Percentiles rank a stretch among this genome's conserved stretches.
Evolutionary conservation across 2,113 vertebrate species (phyloP).

Genomic region (Euleptes europaea): DNA sequence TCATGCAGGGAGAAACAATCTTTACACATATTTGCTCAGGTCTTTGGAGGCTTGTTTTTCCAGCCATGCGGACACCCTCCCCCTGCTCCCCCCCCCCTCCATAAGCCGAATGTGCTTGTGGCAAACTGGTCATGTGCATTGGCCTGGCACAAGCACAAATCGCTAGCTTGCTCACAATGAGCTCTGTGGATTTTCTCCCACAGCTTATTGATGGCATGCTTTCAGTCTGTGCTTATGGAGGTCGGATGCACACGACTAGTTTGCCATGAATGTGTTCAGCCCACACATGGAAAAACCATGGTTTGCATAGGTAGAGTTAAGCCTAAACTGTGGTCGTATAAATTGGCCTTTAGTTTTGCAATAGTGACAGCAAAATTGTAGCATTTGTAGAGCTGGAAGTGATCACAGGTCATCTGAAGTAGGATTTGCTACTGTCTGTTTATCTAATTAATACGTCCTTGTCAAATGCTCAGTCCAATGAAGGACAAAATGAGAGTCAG

Average conservation of each 20-base stretch:
- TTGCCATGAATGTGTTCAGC: conserved; percentile 6
- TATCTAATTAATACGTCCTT: not conserved
- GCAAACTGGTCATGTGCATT: conserved; percentile 26
- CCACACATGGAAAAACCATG: not conserved
- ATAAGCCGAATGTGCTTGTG: conserved; percentile 3
- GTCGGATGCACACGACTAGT: conserved; percentile 31
- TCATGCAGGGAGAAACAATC: conserved; percentile 19
- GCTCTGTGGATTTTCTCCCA: conserved; percentile 29
- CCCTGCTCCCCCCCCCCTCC: not conserved
- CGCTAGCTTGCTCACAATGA: conserved; percentile 20
- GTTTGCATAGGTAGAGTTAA: conserved; percentile 22
- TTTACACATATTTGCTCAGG: conserved; percentile 3
- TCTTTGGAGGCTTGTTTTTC: not conserved
- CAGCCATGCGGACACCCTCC: not conserved
- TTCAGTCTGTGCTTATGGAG: conserved; percentile 22
- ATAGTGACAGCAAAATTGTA: conserved; percentile 1
- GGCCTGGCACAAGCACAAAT: conserved; percentile 29
- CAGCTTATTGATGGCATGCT: conserved; percentile 31
- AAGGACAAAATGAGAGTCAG: not conserved
- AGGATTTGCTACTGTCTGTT: not conserved
- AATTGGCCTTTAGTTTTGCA: conserved; percentile 16
- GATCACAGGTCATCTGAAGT: conserved; percentile 7
- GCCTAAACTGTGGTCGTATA: not conserved
- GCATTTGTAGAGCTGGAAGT: not conserved
- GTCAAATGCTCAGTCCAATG: not conserved